Base-by-base conservation (phyloP, 2,888 invertebrate species). In the Clunio marinus region DNA sequence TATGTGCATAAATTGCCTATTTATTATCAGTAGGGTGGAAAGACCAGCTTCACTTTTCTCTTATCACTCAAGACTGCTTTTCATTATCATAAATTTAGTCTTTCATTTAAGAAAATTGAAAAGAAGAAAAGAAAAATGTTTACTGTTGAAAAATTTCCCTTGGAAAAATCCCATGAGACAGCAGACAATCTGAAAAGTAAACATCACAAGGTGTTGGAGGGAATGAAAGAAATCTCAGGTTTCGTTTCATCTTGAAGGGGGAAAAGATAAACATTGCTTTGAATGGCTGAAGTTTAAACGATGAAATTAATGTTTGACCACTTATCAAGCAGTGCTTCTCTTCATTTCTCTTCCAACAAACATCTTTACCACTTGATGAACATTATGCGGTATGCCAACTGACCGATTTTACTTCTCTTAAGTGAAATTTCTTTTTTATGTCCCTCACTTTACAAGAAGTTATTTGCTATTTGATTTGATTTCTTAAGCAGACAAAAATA, bases 1-100 rank as follows among this genome's bases (percentile, higher is more conserved):
- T 55, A 66, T 66, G 66, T 55, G 66, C 66, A 66, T 66, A 66
- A 66, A 55, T 66, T 66, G 41, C 28, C 55, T 51, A 66, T 66
- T 66, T 66, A 66, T 63, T 63, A 63, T 63, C 63, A 59, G 63
- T 7, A 32, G 41, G 15, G 41, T 41, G 41, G 15, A 15, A 41
- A 27, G 22, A 10, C 17, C 20, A 22, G 8, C 66, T 32, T 35
- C 35, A 55, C 51, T 25, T 66, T 66, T 66, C 25, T 66, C 55
- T 66, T 66, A 66, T 66, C 55, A 20, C 25, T 32, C 55, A 17
- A n/a, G 24, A 55, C 13, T 66, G 66, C 51, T 55, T 66, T 65
- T 55, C 24, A 66, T 55, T 55, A 46, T 25, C 55, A 66, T 55
- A 66, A 51, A 66, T 65, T 65, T 24, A n/a, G 37, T 46, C 17